Base-by-base conservation (phyloP, 1,140 invertebrate species). In the Drosophila nikananu region DNA sequence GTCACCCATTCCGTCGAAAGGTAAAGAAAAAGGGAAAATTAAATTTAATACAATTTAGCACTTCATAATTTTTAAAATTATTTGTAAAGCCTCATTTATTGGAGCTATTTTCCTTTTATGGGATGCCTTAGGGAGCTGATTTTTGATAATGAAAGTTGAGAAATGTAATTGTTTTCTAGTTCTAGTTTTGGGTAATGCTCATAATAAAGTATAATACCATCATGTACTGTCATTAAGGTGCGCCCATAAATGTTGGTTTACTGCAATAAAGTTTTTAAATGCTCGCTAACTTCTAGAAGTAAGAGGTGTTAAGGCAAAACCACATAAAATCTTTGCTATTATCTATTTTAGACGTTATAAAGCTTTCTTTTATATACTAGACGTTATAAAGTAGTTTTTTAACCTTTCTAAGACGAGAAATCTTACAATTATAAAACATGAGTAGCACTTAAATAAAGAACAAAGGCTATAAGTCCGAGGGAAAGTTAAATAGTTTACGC, bases 1-100 rank as follows among this genome's bases (percentile, higher is more conserved):
- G 54, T 39, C 52, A 59, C 48, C 59, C 30, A 58, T 58, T 75
- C n/a, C n/a, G 15, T 5, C 9, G 8, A 58, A 44, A 68, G 17
- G n/a, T 19, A 30, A 54, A 12, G 21, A 39, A 68, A 55, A 71
- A 30, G 39, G 55, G 35, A 41, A 76, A 64, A 75, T 65, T 30
- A 25, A 6, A 21, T 59, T 19, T n/a, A 59, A 59, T 13, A 25
- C 3, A 5, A 13, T 23, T 55, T 23, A 39, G 23, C 21, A 37
- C 32, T 39, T 15, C 5, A 37, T 37, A 9, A 39, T 21, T 19
- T 15, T 15, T 2, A 2, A 4, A 32, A 23, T 2, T 30, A 39
- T 27, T 15, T 54, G 1, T 30, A 15, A 2, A 32, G 12, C n/a
- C 9, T 6, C 2, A 48, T 8, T 27, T 17, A 21, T 17, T 13